Percentiles rank a stretch among this genome's conserved stretches.
Evolutionary conservation across 2,797 vertebrate species (phyloP).

Genomic region (Microcaecilia unicolor): DNA sequence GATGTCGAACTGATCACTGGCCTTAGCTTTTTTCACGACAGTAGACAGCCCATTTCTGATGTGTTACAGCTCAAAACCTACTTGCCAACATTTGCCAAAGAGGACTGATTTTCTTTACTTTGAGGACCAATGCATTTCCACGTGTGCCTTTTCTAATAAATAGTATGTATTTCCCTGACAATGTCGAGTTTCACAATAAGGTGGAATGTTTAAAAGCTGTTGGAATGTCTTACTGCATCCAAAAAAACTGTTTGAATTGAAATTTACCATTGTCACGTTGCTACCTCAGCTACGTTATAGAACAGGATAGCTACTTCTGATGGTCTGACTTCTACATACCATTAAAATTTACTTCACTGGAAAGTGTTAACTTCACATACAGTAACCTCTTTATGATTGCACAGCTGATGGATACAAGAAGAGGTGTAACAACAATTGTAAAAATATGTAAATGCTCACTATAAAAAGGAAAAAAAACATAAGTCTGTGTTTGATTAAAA

Average conservation of each 20-base stretch:
- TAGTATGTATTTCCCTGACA: slow-evolving; percentile 18
- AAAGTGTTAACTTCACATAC: too few species aligned
- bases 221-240: too few species aligned
- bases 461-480: too few species aligned
- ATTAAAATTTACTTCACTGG: too few species aligned
- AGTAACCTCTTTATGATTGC: too few species aligned
- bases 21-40: slow-evolving; percentile 87
- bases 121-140: neutral
- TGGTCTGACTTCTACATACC: slow-evolving; percentile 2
- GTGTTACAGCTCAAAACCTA: slow-evolving; percentile 83
- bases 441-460: too few species aligned
- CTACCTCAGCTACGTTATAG: slow-evolving; percentile 47
- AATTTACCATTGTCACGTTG: slow-evolving; percentile 29
- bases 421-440: too few species aligned
- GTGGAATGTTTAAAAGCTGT: slow-evolving; percentile 21
- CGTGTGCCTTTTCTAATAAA: slow-evolving; percentile 29
- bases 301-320: slow-evolving; percentile 10
- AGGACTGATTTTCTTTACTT: slow-evolving; percentile 24
- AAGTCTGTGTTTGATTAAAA: too few species aligned
- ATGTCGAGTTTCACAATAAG: neutral
- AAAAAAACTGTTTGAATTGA: slow-evolving; percentile 28
- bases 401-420: too few species aligned
- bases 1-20: slow-evolving; percentile 87
- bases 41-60: slow-evolving; percentile 66
- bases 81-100: slow-evolving; percentile 54